A percentile compares a stretch with the other conserved stretches of the same genome.
These are phyloP conservation scores for Uropsilus gracilis DNA, from an alignment of 2,113 vertebrate species.

Conservation along the genomic window DNA sequence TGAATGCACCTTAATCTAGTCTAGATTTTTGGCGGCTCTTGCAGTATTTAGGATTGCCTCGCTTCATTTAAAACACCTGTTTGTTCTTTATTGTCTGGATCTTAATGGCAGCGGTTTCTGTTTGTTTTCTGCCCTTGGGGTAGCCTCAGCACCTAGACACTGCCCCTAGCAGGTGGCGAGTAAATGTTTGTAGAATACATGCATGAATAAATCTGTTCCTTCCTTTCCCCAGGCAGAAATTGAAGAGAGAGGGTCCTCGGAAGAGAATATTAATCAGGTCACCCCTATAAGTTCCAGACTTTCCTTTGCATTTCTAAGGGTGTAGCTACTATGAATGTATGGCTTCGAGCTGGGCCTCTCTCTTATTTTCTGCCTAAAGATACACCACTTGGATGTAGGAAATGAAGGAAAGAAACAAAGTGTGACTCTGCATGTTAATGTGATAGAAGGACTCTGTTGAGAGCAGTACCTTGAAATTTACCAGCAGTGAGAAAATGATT, in stretches of 20 bases:
- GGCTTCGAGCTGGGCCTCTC: not conserved
- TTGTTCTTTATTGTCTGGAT: slow-evolving; percentile 9
- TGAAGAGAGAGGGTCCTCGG: not conserved
- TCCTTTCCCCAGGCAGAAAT: not conserved
- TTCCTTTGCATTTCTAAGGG: slow-evolving; percentile 46
- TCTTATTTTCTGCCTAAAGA: slow-evolving; percentile 48
- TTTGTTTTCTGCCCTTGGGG: not conserved
- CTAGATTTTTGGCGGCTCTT: not conserved
- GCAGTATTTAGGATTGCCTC: not conserved
- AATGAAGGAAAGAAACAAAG: slow-evolving; percentile 56
- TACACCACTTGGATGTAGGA: slow-evolving; percentile 22
- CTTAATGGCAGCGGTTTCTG: not conserved
- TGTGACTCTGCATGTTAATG: slow-evolving; percentile 49
- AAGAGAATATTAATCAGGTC: not conserved
- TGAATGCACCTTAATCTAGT: not conserved
- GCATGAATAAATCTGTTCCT: not conserved
- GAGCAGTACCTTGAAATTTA: not conserved
- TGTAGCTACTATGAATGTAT: not conserved
- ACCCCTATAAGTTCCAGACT: not conserved
- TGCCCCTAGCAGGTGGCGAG: not conserved
- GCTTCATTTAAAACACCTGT: not conserved
- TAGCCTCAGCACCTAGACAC: not conserved
- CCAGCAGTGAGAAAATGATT: not conserved
- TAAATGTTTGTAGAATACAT: not conserved
- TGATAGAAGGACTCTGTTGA: not conserved